Base-by-base conservation (phyloP, 2,888 invertebrate genomes). In the Pyrocoelia pectoralis region DNA sequence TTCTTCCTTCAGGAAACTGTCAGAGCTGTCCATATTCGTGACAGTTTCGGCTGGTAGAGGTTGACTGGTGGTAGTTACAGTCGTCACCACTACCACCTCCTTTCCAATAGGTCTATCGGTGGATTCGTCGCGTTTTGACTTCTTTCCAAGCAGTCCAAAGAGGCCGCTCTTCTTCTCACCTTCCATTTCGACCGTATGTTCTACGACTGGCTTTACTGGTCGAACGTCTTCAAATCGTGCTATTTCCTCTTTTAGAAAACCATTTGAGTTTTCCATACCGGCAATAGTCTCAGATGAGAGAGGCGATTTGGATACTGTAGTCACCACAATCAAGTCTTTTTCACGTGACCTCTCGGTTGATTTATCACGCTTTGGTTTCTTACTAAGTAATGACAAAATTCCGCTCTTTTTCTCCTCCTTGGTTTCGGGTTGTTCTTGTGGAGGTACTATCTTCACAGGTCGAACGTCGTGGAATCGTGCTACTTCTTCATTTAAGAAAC, bases 1-100 rank as follows among this genome's bases (percentile, higher is more conserved):
- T 74, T 79, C 79, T 50, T 72, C 69, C 52, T 68, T 67, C 38
- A 76, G 56, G 59, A 76, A 76, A 53, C 73, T 68, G 2, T 68
- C 64, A 0, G 75, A 71, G 15, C 74, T 33, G 2, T 8, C 33
- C n/a, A 33, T 33, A n/a, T n/a, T 8, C 2, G 2, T n/a, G 2
- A 10, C 1, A 10, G n/a, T 15, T 50, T 2, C 12, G 12, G 18
- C 29, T 2, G 13, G n/a, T 4, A 15, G 43, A 12, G 14, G 12
- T 5, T 2, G 10, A 14, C 4, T 1, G 13, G 10, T 12, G 14
- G 15, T 46, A 2, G 13, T 4, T 13, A 43, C 41, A 6, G 18
- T 18, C 3, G 18, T 41, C 2, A 13, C 8, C 13, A 12, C 13
- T 9, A 72, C 74, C 72, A 77, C 76, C 38, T 73, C 58, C 65